Percentiles rank a stretch among this genome's conserved stretches.
These are phyloP conservation scores for Hesperia comma DNA, from an alignment of 2,888 invertebrate genomes.

Conservation along the genomic window DNA sequence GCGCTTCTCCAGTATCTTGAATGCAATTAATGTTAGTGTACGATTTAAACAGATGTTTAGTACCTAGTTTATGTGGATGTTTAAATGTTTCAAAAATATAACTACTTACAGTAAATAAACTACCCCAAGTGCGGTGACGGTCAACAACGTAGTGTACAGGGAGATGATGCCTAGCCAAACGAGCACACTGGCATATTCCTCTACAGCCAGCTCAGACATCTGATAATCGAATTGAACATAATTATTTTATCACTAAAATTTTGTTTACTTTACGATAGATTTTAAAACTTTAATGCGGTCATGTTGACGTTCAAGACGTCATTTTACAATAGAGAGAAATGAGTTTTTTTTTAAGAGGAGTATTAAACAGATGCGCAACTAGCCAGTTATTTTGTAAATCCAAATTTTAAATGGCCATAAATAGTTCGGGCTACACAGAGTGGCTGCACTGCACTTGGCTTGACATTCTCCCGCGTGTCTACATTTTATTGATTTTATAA, in stretches of 20 bases:
- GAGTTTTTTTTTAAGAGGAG: background rate
- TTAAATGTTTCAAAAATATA: no score
- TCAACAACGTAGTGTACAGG: conserved; percentile 60
- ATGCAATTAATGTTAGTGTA: no score
- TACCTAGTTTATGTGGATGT: no score
- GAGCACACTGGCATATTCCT: conserved; percentile 56
- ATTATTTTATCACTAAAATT: conserved; percentile 45
- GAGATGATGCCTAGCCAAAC: conserved; percentile 66
- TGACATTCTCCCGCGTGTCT: no score
- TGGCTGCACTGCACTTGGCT: no score
- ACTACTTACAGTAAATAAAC: conserved; percentile 63
- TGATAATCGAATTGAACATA: conserved; percentile 49
- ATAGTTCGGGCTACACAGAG: no score
- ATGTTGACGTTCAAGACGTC: background rate
- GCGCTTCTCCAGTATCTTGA: no score
- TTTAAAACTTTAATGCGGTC: conserved; percentile 9
- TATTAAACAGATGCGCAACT: background rate
- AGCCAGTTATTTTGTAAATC: background rate
- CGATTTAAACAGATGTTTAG: no score
- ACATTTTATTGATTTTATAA: no score
- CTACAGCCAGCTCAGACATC: conserved; percentile 63
- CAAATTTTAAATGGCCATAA: no score
- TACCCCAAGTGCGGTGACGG: conserved; percentile 61
- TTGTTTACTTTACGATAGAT: conserved; percentile 35
- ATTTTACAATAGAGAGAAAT: background rate